phyloP scores from a whole-genome alignment of 2,888 invertebrate species.

The Melikaiella ostensackeni region DNA sequence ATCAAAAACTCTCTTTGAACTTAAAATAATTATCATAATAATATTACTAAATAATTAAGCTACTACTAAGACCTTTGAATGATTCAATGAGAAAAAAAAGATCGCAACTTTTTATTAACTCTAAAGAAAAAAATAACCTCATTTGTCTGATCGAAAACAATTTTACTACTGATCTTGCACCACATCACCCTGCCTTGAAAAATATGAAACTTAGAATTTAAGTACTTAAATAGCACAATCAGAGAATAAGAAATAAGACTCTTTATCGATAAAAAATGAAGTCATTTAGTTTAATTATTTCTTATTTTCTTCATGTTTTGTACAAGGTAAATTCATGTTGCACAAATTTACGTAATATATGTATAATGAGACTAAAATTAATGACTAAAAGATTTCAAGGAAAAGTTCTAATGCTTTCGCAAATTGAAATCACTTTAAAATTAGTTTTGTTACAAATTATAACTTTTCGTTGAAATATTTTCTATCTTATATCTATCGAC shows the following conservation, averaged over 20 bases:
- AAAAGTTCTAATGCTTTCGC: neutral
- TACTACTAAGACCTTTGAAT: neutral
- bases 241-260: neutral
- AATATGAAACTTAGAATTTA: neutral
- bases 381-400: neutral
- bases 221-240: neutral
- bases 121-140: neutral
- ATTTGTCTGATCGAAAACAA: neutral
- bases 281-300: neutral
- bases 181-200: neutral
- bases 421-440: neutral
- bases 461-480: constrained; percentile 18
- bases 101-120: neutral
- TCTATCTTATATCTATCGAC: constrained; percentile 4
- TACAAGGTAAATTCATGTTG: neutral
- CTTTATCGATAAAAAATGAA: neutral
- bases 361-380: neutral
- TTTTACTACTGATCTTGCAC: neutral
- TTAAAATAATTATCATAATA: no score
- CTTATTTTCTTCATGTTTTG: neutral
- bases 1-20: no score
- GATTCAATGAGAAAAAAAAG: neutral
- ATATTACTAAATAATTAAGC: no score
- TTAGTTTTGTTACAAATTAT: constrained; percentile 1
- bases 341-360: neutral